These are phyloP conservation scores for Pegoplata infirma DNA, from an alignment of 2,888 invertebrate genomes.

Conservation along the genomic window DNA sequence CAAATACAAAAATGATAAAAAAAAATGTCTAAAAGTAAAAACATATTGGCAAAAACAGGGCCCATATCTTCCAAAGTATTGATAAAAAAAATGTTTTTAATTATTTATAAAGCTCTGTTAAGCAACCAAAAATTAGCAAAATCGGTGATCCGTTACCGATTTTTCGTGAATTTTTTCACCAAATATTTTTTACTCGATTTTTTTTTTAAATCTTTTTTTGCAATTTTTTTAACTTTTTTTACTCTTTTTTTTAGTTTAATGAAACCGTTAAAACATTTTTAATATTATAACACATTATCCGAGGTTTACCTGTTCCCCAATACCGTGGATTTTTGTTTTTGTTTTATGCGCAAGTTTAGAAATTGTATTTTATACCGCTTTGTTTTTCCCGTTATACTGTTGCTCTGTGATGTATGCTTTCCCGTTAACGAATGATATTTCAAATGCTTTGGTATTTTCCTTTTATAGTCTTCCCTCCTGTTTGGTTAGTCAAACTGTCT, in stretches of 20 bases:
- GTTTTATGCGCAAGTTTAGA: conserved; percentile 53
- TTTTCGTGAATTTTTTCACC: too few relatives aligned
- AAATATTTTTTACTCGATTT: too few relatives aligned
- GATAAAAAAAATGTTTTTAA: too few relatives aligned
- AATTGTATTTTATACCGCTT: background rate
- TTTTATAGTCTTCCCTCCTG: conserved; percentile 66
- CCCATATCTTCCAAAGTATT: too few relatives aligned
- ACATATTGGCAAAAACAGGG: too few relatives aligned
- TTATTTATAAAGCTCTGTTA: too few relatives aligned
- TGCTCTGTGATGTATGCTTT: conserved; percentile 52
- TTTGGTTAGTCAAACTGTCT: conserved; percentile 18
- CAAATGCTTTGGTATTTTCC: conserved; percentile 58
- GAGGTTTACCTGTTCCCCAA: background rate
- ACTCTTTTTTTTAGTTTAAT: background rate
- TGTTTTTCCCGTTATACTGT: conserved; percentile 54
- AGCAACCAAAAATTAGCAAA: too few relatives aligned
- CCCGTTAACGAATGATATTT: conserved; percentile 67
- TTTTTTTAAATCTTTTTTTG: too few relatives aligned
- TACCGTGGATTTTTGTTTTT: conserved; percentile 31
- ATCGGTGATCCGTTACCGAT: too few relatives aligned
- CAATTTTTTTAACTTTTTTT: too few relatives aligned
- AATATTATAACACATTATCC: background rate
- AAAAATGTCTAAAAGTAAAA: too few relatives aligned
- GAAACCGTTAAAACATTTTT: background rate
- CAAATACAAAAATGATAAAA: too few relatives aligned